Percentiles rank a stretch among this genome's conserved stretches.
Conservation (phyloP, 1,140 invertebrate species). For the Drosophila takahashii region DNA sequence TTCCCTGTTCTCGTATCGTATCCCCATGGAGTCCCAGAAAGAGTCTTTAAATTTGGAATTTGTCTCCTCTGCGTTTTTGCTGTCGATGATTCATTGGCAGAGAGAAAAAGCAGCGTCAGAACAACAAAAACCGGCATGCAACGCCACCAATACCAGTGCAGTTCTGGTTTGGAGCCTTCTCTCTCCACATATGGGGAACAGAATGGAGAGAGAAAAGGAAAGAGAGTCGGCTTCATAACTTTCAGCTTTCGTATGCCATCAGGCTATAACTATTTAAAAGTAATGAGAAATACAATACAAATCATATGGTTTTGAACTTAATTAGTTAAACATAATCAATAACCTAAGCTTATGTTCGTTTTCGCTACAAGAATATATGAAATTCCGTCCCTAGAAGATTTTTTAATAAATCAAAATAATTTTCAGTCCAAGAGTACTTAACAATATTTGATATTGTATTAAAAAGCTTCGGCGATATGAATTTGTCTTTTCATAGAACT, state of each 20-base stretch:
- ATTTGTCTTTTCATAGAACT: too few species aligned
- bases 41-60: conserved; percentile 48
- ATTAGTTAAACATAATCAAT: too few species aligned
- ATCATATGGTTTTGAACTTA: neutral
- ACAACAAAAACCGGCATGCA: conserved; percentile 57
- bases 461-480: too few species aligned
- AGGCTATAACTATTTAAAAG: neutral
- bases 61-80: conserved; percentile 21
- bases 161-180: conserved; percentile 17
- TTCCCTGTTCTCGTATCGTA: neutral
- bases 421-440: neutral
- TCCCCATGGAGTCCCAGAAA: conserved; percentile 18
- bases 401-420: too few species aligned
- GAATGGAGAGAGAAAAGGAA: neutral
- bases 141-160: conserved; percentile 27
- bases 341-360: too few species aligned
- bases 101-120: conserved; percentile 7
- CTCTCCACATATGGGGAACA: neutral
- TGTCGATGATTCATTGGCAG: conserved; percentile 37
- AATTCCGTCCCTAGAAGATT: too few species aligned
- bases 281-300: neutral
- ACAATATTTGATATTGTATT: too few species aligned
- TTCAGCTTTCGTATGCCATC: conserved; percentile 8
- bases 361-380: too few species aligned
- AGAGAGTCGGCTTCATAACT: neutral